Percentiles rank a stretch among this genome's conserved stretches.
Evolutionary conservation across 1,140 invertebrate species (phyloP).

Genomic region (Hermetia illucens): DNA sequence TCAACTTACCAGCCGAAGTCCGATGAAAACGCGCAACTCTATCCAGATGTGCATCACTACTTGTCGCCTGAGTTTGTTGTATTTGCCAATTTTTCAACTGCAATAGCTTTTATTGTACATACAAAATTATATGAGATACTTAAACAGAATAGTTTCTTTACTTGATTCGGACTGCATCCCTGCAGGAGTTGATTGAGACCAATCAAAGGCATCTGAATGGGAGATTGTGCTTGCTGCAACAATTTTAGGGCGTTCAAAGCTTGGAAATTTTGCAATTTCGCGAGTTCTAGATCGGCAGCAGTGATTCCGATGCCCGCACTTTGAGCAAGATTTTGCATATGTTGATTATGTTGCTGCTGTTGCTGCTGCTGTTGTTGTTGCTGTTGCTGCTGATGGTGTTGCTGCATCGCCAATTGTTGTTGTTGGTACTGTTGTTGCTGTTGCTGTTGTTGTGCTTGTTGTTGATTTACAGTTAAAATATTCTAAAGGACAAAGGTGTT

Average conservation of each 20-base stretch:
- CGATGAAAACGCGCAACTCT: conserved; percentile 57
- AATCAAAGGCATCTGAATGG: conserved; percentile 18
- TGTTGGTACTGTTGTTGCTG: conserved; percentile 11
- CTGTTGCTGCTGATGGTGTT: conserved; percentile 25
- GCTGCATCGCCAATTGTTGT: conserved; percentile 16
- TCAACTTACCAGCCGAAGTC: conserved; percentile 49
- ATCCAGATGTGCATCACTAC: conserved; percentile 42
- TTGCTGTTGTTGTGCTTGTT: conserved; percentile 6
- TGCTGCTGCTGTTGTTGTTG: conserved; percentile 21
- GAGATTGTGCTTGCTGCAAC: conserved; percentile 21
- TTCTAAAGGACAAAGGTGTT: conserved; percentile 3
- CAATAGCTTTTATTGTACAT: neutral
- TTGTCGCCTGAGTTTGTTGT: conserved; percentile 9
- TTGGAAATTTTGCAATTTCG: conserved; percentile 34
- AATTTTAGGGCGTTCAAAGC: conserved; percentile 30
- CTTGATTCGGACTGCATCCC: conserved; percentile 7
- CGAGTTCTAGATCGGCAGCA: conserved; percentile 27
- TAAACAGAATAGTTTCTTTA: no score
- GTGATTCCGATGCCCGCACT: neutral
- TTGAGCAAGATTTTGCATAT: conserved; percentile 1
- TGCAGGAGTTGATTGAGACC: conserved; percentile 15
- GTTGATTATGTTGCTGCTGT: conserved; percentile 8
- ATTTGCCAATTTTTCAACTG: conserved; percentile 15
- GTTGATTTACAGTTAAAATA: conserved; percentile 12
- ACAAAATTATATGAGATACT: no score